phyloP scores from a whole-genome alignment of 2,888 invertebrate species.

The Anorthoa munda region DNA sequence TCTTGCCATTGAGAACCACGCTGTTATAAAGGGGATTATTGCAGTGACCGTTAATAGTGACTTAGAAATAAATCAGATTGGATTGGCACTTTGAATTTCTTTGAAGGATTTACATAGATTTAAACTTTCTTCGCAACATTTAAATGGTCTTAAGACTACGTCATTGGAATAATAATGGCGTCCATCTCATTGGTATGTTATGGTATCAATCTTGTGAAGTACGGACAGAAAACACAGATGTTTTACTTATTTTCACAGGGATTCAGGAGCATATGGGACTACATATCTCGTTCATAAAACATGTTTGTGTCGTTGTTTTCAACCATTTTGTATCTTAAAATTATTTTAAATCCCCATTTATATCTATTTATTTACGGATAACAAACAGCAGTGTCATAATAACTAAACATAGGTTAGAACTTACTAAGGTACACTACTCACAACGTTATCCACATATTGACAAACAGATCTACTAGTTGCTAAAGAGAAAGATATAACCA shows the following conservation, averaged over 20 bases:
- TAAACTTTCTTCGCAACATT: conserved; percentile 68
- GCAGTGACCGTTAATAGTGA: not conserved
- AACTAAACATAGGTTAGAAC: too few relatives aligned
- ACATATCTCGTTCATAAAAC: not conserved
- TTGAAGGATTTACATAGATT: conserved; percentile 45
- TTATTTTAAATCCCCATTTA: not conserved
- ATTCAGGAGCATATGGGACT: conserved; percentile 42
- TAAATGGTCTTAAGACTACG: conserved; percentile 77
- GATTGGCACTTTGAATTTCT: conserved; percentile 17
- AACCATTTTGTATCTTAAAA: not conserved
- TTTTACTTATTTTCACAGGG: conserved; percentile 58
- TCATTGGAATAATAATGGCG: conserved; percentile 75
- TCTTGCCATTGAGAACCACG: not conserved
- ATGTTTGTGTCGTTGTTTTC: not conserved
- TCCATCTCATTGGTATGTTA: conserved; percentile 70
- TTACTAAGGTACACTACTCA: too few relatives aligned
- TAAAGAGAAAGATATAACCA: too few relatives aligned
- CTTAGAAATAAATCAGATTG: conserved; percentile 16
- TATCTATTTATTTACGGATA: too few relatives aligned
- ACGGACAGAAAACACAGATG: conserved; percentile 74
- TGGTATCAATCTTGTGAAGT: conserved; percentile 67
- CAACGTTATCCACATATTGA: too few relatives aligned
- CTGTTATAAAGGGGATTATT: not conserved
- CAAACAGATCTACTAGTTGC: too few relatives aligned
- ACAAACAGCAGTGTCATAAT: too few relatives aligned